A percentile compares a stretch with the other conserved stretches of the same genome.
These are phyloP conservation scores for Anableps anableps DNA, from an alignment of 2,797 vertebrate genomes.

Conservation along the genomic window DNA sequence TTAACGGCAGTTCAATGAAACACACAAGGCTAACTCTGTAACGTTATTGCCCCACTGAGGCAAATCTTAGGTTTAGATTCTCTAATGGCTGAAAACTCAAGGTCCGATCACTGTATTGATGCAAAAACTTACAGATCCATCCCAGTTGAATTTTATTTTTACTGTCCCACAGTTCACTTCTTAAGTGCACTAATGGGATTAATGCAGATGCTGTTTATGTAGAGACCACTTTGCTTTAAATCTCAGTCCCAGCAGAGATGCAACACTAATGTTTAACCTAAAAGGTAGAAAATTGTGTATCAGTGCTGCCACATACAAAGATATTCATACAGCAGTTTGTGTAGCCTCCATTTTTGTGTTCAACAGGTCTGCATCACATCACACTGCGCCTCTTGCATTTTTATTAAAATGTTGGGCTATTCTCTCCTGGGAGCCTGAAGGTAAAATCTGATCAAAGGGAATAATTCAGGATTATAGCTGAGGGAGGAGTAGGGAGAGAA, in stretches of 20 bases:
- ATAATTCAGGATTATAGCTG: slow-evolving; percentile 73
- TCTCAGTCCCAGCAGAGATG: background rate
- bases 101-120: background rate
- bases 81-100: background rate
- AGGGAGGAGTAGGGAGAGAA: slow-evolving; percentile 48
- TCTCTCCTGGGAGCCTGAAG: slow-evolving; percentile 49
- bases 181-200: background rate
- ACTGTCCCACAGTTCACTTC: background rate
- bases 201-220: background rate
- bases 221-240: slow-evolving; percentile 2
- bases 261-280: background rate
- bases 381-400: slow-evolving; percentile 30
- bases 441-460: slow-evolving; percentile 78
- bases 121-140: background rate
- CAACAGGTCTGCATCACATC: slow-evolving; percentile 56
- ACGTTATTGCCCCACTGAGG: background rate
- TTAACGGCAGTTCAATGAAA: background rate
- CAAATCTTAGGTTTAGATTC: background rate
- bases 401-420: slow-evolving; percentile 23
- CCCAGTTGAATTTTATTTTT: background rate
- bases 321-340: background rate
- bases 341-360: background rate
- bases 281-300: background rate
- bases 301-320: background rate
- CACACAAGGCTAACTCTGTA: background rate